Evolutionary conservation across 2,888 invertebrate genomes (phyloP), one percentile per base, ranked within the genome.

Genomic region (Thyatira batis): DNA sequence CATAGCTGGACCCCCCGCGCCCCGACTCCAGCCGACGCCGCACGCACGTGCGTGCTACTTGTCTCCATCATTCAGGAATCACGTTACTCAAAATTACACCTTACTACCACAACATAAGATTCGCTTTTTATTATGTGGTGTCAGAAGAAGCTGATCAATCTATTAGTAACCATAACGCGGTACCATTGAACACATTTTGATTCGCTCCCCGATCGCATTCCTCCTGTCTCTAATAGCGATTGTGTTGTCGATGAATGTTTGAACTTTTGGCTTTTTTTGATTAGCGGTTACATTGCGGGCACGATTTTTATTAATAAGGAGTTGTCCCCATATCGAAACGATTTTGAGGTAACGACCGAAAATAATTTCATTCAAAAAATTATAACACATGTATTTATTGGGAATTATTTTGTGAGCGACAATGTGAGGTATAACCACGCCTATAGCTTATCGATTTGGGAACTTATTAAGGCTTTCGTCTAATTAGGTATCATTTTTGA

Each of bases 181-280:
- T 77, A 80, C 76, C 76, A 78, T 85, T 85, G 80, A 87, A 85
- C 75, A 79, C 84, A 84, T 82, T 87, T 87, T 84, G 76, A 80
- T 79, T 80, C 79, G 76, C 67, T 71, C 70, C 63, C 61, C 63
- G 60, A 67, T 70, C 78, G 68, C 83, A 89, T 89, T 86, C 83
- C 78, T 71, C 65, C 69, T 70, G 61, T 68, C 73, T 78, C 76
- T 73, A 71, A 80, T 75, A 79, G 79, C 81, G 84, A 84, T 82
- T 75, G 78, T 80, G 82, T 82, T 77, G 80, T 79, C 79, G 85
- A 84, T 81, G 80, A 80, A 81, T 82, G 84, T 84, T 88, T 89
- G 87, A 90, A 89, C 89, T 90, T 87, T 89, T 83, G 85, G 79
- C 82, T 83, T 85, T 88, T 85, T 89, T 85, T 84, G 81, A 89